A percentile compares a stretch with the other conserved stretches of the same genome.
Evolutionary conservation across 1,140 invertebrate species (phyloP).

Genomic region (Heterodera schachtii): DNA sequence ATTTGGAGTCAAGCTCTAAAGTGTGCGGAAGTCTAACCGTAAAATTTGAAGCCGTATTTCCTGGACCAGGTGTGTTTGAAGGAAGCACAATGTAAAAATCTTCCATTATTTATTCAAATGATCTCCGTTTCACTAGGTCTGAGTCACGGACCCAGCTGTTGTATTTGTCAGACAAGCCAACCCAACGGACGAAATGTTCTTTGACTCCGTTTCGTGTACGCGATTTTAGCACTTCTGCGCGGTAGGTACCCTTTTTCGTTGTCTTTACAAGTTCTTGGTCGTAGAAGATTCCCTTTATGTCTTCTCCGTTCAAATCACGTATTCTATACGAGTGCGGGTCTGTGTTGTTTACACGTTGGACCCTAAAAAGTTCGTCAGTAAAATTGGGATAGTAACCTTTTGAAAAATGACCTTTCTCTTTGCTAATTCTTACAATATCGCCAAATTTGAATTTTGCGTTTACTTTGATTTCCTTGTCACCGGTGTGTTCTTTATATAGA

Average conservation of each 20-base stretch:
- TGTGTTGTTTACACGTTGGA: not conserved
- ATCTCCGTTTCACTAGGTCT: too few relatives aligned
- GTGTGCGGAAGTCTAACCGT: conserved; percentile 19
- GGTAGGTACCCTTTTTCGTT: not conserved
- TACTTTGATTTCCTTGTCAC: not conserved
- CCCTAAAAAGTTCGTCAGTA: conserved; percentile 10
- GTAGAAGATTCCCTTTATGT: conserved; percentile 1
- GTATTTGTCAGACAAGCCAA: not conserved
- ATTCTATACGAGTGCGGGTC: not conserved
- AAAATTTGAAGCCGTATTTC: not conserved
- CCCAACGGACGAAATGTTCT: not conserved
- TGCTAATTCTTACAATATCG: not conserved
- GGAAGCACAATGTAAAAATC: not conserved
- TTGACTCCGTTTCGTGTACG: not conserved
- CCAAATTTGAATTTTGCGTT: too few relatives aligned
- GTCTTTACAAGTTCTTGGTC: conserved; percentile 4
- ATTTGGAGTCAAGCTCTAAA: conserved; percentile 23
- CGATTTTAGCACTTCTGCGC: not conserved
- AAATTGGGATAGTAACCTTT: conserved; percentile 17
- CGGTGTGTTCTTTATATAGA: not conserved
- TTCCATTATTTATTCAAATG: not conserved
- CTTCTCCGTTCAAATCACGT: not conserved
- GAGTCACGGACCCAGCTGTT: not conserved
- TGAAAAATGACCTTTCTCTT: conserved; percentile 15
- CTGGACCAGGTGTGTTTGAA: not conserved